phyloP scores from a whole-genome alignment of 2,113 vertebrate genomes.

The Forbesichthys papilliferus region DNA sequence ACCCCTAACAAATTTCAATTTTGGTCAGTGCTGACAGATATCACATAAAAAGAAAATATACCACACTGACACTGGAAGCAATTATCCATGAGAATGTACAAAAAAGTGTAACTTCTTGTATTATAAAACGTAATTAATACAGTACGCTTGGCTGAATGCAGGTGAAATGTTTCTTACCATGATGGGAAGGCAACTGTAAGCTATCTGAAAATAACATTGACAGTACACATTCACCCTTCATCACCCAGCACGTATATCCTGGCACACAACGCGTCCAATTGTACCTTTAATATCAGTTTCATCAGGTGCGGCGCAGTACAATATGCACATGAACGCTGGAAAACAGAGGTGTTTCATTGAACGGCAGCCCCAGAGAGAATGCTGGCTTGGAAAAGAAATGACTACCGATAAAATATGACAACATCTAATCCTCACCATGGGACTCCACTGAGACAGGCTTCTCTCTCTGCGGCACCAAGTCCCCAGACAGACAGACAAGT shows the following conservation, averaged over 20 bases:
- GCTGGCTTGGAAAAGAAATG: slow-evolving; percentile 29
- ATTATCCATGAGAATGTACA: too few species aligned
- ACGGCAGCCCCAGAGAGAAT: slow-evolving; percentile 34
- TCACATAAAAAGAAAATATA: too few species aligned
- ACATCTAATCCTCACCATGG: slow-evolving; percentile 47
- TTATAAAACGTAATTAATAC: too few species aligned
- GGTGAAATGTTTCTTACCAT: too few species aligned
- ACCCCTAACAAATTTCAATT: too few species aligned
- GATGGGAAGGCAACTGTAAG: slow-evolving; percentile 19
- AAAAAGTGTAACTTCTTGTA: too few species aligned
- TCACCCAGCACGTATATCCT: background rate
- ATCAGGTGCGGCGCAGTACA: background rate
- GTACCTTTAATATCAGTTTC: too few species aligned
- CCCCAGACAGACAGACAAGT: slow-evolving; percentile 9
- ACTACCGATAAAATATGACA: slow-evolving; percentile 49
- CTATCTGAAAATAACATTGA: slow-evolving; percentile 20
- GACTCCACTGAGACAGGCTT: slow-evolving; percentile 30
- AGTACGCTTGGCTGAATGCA: too few species aligned
- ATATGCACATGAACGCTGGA: slow-evolving; percentile 14
- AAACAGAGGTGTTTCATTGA: slow-evolving; percentile 26
- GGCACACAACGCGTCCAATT: background rate
- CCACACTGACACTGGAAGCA: too few species aligned
- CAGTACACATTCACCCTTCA: background rate
- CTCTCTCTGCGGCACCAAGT: background rate
- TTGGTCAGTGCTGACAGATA: too few species aligned